These are phyloP conservation scores for Apamea epomidion DNA, from an alignment of 2,888 invertebrate genomes.

Conservation along the genomic window DNA sequence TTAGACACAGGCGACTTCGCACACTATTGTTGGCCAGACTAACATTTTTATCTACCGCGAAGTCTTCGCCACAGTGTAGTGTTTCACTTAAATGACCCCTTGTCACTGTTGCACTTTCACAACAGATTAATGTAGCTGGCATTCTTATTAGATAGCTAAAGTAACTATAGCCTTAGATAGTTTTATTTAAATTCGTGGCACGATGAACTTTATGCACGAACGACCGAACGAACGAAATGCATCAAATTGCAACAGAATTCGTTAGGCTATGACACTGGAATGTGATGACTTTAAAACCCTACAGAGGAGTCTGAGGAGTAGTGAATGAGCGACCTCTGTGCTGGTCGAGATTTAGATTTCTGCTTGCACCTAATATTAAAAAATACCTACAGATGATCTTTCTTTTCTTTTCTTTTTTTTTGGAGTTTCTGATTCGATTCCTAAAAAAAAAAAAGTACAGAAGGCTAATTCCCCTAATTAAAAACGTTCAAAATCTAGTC, in stretches of 20 bases:
- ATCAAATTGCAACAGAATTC: background rate
- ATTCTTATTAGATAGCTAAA: background rate
- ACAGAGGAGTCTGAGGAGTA: background rate
- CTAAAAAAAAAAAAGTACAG: background rate
- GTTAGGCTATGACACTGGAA: background rate
- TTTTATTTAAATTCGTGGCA: background rate
- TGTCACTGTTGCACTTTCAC: slow-evolving; percentile 10
- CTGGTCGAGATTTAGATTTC: background rate
- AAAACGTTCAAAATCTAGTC: too few relatives aligned
- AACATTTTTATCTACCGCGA: slow-evolving; percentile 23
- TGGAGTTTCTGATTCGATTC: background rate
- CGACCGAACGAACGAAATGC: background rate
- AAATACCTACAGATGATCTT: background rate
- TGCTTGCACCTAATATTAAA: background rate
- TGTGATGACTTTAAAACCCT: background rate
- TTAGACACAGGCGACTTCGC: background rate
- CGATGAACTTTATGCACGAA: background rate
- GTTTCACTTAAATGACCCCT: slow-evolving; percentile 22
- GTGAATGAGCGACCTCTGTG: background rate
- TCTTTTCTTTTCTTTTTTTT: too few relatives aligned
- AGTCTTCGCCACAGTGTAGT: slow-evolving; percentile 4
- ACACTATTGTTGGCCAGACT: background rate
- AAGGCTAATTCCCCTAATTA: too few relatives aligned
- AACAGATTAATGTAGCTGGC: background rate
- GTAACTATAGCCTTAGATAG: background rate